Evolutionary conservation across 2,888 invertebrate species (phyloP), one percentile per base, ranked within the genome.

Genomic region (Melieria picta): DNA sequence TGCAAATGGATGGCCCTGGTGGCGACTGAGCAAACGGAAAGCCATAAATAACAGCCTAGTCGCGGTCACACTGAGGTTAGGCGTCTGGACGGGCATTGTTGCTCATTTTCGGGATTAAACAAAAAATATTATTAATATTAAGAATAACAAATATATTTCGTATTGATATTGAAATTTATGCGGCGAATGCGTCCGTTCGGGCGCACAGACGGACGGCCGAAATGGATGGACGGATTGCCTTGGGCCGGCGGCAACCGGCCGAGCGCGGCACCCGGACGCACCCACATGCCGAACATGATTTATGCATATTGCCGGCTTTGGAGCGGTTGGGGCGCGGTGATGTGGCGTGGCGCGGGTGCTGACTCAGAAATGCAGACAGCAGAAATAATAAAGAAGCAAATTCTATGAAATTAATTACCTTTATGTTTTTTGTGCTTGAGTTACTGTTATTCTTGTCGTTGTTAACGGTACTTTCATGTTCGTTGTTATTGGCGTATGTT

Each of bases 141-240:
- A 60, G 55, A 71, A 61, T 61, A 65, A 60, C 61, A 71, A 61
- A 73, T 62, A 65, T 71, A 68, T 65, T 68, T 65, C 67, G 57
- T 68, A 71, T 64, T 65, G 71, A 64, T 64, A 71, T 71, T 60
- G 64, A 68, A 68, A 73, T 73, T 71, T 71, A 73, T 73, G 65
- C 55, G 13, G 5, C 46, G 52, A 13, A 46, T 42, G 9, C 56
- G 46, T 45, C 56, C 56, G 16, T n/a, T 16, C 48, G n/a, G 43
- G 56, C 52, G 7, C 13, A 7, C 56, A 16, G 46, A 30, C 7
- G 7, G 13, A 56, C 61, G 13, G 7, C n/a, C 30, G 30, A 30
- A 30, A 2, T 30, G 30, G 3, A 30, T 30, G 30, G 30, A 30
- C 30, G 30, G 30, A 30, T 30, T 30, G 30, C 30, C 30, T 30